These are phyloP conservation scores for Calliopsis andreniformis DNA, from an alignment of 1,140 invertebrate genomes.

Conservation along the genomic window DNA sequence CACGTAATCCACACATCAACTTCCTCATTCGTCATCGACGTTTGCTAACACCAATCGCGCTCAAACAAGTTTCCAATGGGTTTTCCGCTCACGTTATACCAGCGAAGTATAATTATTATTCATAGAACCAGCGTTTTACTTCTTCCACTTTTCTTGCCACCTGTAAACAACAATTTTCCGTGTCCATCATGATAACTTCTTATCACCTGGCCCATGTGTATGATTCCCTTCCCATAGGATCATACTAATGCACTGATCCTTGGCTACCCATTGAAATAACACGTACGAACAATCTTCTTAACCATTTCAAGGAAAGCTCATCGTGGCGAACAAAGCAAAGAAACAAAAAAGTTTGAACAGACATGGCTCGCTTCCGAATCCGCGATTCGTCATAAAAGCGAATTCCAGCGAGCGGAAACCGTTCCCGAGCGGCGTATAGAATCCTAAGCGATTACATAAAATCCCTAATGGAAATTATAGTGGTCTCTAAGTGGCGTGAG, in stretches of 20 bases:
- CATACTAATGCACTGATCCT: too few relatives aligned
- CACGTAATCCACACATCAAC: not conserved
- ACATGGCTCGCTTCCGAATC: constrained; percentile 23
- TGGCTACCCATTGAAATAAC: too few relatives aligned
- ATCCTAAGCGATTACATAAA: constrained; percentile 65
- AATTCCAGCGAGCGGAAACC: constrained; percentile 37
- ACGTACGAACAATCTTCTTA: too few relatives aligned
- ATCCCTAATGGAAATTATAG: constrained; percentile 78
- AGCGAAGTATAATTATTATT: constrained; percentile 26
- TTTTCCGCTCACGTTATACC: constrained; percentile 4
- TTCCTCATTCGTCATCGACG: constrained; percentile 13
- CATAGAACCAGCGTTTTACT: constrained; percentile 3
- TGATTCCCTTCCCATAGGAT: too few relatives aligned
- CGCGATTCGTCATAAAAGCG: constrained; percentile 53
- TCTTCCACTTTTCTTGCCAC: not conserved
- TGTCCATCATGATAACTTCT: not conserved
- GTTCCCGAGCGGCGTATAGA: constrained; percentile 14
- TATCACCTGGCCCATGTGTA: not conserved
- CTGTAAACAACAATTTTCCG: constrained; percentile 3
- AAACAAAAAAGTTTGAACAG: constrained; percentile 1
- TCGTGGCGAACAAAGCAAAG: not conserved
- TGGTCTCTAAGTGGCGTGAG: constrained; percentile 74
- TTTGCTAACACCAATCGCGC: constrained; percentile 10
- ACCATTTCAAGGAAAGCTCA: not conserved
- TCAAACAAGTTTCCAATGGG: not conserved